These are phyloP conservation scores for Leptinotarsa peninsularis DNA, from an alignment of 2,888 invertebrate species.

Conservation along the genomic window DNA sequence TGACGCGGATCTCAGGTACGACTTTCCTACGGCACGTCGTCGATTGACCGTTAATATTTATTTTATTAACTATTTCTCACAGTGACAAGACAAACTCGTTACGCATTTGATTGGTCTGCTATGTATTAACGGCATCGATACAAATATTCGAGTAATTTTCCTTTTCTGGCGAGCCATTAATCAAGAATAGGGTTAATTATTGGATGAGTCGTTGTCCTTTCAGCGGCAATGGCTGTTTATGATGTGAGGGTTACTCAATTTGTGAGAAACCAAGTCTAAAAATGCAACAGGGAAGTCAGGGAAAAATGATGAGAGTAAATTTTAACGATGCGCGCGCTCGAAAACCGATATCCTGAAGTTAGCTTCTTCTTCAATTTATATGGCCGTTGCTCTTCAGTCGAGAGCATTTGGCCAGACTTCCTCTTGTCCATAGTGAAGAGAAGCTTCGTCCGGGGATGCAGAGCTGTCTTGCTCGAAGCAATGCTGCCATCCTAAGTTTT, in stretches of 20 bases:
- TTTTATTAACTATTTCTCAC: constrained; percentile 21
- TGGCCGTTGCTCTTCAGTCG: no score
- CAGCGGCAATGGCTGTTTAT: not conserved
- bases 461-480: no score
- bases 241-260: not conserved
- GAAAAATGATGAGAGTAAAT: no score
- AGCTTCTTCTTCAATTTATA: no score
- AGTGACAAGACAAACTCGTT: constrained; percentile 15
- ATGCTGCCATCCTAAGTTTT: no score
- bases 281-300: no score
- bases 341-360: no score
- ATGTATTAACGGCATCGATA: constrained; percentile 12
- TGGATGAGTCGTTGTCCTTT: not conserved
- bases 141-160: constrained; percentile 13
- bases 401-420: no score
- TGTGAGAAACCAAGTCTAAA: no score
- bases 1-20: constrained; percentile 7
- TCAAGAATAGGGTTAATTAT: not conserved
- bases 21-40: constrained; percentile 11
- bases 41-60: constrained; percentile 19
- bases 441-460: no score
- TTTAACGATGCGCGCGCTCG: no score
- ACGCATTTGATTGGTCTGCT: constrained; percentile 11
- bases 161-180: constrained; percentile 12
- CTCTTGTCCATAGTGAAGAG: no score